These are phyloP conservation scores for Ptychoptera contaminata DNA, from an alignment of 2,888 invertebrate genomes.

Conservation along the genomic window DNA sequence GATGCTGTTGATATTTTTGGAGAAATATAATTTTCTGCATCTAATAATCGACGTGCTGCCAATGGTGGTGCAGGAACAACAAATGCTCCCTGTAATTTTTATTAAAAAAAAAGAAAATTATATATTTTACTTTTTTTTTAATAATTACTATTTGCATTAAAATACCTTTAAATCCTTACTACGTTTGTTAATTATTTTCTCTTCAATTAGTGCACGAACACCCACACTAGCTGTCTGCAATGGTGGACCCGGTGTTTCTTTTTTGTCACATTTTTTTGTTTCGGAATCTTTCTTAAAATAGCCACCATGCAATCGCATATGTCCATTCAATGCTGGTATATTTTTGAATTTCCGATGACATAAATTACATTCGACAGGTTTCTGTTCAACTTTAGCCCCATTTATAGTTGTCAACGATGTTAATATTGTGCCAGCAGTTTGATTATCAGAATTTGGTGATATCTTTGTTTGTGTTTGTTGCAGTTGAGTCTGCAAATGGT, in stretches of 20 bases:
- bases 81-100: constrained; percentile 25
- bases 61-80: constrained; percentile 30
- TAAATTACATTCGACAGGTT: constrained; percentile 87
- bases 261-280: constrained; percentile 71
- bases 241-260: constrained; percentile 66
- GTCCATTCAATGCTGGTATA: constrained; percentile 93
- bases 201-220: constrained; percentile 78
- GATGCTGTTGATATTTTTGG: constrained; percentile 17
- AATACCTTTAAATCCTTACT: constrained; percentile 33
- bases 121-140: not conserved
- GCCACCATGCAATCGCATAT: constrained; percentile 95
- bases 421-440: constrained; percentile 6
- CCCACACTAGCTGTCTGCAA: constrained; percentile 86
- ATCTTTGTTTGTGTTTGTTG: constrained; percentile 16
- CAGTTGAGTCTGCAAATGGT: constrained; percentile 15
- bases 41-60: constrained; percentile 25
- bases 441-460: constrained; percentile 6
- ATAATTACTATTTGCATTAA: not conserved
- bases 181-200: constrained; percentile 81
- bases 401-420: constrained; percentile 9
- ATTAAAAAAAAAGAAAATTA: not conserved
- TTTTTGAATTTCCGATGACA: constrained; percentile 95
- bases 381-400: constrained; percentile 41
- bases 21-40: constrained; percentile 27
- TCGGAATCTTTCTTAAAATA: constrained; percentile 92